Base-by-base conservation (phyloP, 2,113 vertebrate species). In the Seriola aureovittata region DNA sequence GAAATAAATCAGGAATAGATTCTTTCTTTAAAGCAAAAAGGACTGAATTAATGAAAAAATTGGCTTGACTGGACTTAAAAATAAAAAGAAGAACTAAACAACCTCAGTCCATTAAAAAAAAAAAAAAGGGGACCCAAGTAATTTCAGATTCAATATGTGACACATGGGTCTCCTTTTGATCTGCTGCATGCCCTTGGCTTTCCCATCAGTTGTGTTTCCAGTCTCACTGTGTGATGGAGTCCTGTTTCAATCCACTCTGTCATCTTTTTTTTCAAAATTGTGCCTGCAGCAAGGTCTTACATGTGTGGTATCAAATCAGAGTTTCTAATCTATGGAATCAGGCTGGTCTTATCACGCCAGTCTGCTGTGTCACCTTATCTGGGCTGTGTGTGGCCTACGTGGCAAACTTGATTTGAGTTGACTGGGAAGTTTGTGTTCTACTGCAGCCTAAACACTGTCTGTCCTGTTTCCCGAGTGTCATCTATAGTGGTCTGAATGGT, bases 381-480 rank as follows among this genome's bases (percentile, higher is more conserved):
- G 72, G 70, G 38, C 46, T 44, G 64, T 13, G 32, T 40, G 74
- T 0, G n/a, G 82, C 19, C 71, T 32, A 85, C 50, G 71, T 83
- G 81, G 71, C 68, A 52, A 78, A 69, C 84, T 60, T 42, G 72
- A 89, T 87, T 84, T 79, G 57, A 81, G 77, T 76, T 72, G 82
- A 79, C 71, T 59, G 89, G 72, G 65, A 89, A 46, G 82, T 78
- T 87, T 84, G 85, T 82, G 48, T 86, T 70, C 79, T 21, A 36
- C 9, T 42, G 76, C 72, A 81, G 82, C 58, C 69, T 58, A 78
- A 88, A 87, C 84, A 92, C 81, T 57, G 76, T 52, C 72, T 29
- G 85, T 75, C 71, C 86, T 67, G 80, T 80, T 79, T 72, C 63
- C 85, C 44, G 42, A 5, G 44, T 64, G 68, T 52, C 17, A 57